Evolutionary conservation across 2,888 invertebrate species (phyloP), one percentile per base, ranked within the genome.

Genomic region (Eulithis testata): DNA sequence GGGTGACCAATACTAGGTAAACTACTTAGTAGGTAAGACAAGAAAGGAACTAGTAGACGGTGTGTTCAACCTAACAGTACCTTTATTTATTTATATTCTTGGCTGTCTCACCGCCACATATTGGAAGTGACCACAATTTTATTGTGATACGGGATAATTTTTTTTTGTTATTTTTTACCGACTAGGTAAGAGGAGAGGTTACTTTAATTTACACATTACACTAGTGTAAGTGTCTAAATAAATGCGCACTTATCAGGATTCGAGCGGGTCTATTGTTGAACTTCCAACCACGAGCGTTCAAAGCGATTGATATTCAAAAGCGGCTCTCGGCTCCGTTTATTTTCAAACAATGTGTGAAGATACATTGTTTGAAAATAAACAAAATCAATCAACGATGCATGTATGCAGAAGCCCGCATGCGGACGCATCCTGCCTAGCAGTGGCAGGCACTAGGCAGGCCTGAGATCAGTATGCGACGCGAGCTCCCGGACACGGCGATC

Each of bases 401-500:
- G 77, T 82, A 87, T 84, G 85, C 87, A 80, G 76, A 71, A 71
- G 76, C 72, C 71, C 83, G 78, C 79, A 76, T 80, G 82, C 81
- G 77, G 80, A 76, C 79, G 85, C 82, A 86, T 86, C 85, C 86
- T 85, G 87, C 79, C 81, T 73, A 55, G 64, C 44, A 60, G 66
- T 63, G 55, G 59, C 65, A 50, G 66, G 31, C 31, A 31, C 31
- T 31, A 31, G 21, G 59, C 66, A 60, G 58, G 59, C 51, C 59
- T 44, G 49, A 77, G 72, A 88, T 90, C 89, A 89, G 82, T 90
- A 91, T 91, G 86, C 90, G 71, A 69, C 72, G 73, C 76, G 72
- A 71, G 77, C 81, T 84, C 87, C 87, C 89, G 89, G 88, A 88
- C 88, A 84, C 79, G 77, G 78, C 79, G 81, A 78, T 81, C 82